Evolutionary conservation across 2,888 invertebrate genomes (phyloP).

Genomic region (Torymus auratus): DNA sequence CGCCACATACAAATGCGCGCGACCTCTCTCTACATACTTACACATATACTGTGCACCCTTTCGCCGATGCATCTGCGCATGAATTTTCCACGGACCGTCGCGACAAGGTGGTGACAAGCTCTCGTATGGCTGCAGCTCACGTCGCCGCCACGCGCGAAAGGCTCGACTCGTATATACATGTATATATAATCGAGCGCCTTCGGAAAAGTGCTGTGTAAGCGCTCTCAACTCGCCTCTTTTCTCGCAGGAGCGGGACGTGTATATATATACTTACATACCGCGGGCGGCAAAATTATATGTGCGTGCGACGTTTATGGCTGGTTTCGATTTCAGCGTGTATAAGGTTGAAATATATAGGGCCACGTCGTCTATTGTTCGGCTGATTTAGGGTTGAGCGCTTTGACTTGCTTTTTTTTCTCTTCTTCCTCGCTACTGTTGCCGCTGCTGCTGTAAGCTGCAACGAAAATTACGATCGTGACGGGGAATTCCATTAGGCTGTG

Average conservation of each 20-base stretch:
- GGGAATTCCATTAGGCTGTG: too few species aligned
- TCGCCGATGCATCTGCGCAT: conserved; percentile 28
- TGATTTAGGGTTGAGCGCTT: neutral
- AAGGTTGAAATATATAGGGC: neutral
- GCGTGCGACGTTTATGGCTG: conserved; percentile 13
- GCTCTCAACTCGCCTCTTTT: neutral
- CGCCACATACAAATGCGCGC: too few species aligned
- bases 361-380: neutral
- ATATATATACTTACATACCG: too few species aligned
- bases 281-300: too few species aligned
- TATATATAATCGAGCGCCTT: neutral
- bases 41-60: too few species aligned
- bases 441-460: too few species aligned
- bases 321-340: conserved; percentile 6
- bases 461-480: too few species aligned
- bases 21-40: too few species aligned
- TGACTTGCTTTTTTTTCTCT: too few species aligned
- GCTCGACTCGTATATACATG: neutral
- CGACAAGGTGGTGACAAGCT: conserved; percentile 45
- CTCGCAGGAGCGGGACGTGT: too few species aligned
- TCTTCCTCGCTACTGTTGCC: too few species aligned
- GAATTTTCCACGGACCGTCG: conserved; percentile 29
- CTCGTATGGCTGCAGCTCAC: conserved; percentile 23
- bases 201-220: neutral
- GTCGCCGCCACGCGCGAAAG: conserved; percentile 5